A percentile compares a stretch with the other conserved stretches of the same genome.
phyloP scores from a whole-genome alignment of 2,888 invertebrate species.

The Oscheius sp. region DNA sequence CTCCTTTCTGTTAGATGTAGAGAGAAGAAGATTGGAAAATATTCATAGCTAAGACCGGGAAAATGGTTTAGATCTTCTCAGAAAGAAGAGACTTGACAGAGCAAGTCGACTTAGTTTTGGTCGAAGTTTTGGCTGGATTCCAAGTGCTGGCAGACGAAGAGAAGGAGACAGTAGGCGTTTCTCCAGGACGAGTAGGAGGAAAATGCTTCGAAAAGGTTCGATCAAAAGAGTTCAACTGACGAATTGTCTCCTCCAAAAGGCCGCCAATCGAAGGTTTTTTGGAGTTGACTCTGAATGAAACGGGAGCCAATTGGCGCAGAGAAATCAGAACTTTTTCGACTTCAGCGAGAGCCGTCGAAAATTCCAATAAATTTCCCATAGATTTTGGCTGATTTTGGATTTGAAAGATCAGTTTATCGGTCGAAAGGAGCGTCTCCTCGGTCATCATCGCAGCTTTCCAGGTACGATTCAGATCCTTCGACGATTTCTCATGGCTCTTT shows the following conservation, averaged over 20 bases:
- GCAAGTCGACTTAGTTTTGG: background rate
- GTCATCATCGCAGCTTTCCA: background rate
- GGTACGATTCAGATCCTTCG: background rate
- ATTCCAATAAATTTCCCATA: no score
- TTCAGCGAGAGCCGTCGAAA: no score
- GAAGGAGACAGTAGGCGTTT: background rate
- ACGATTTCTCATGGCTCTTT: background rate
- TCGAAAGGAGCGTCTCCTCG: background rate
- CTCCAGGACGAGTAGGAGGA: background rate
- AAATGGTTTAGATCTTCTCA: no score
- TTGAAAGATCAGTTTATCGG: background rate
- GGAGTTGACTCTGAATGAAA: background rate
- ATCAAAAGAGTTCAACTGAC: background rate
- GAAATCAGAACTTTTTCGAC: background rate
- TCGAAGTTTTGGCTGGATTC: background rate
- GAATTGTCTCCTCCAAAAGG: background rate
- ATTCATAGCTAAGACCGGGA: no score
- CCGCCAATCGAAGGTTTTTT: background rate
- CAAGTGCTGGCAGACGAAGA: background rate
- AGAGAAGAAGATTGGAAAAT: no score
- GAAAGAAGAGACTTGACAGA: no score
- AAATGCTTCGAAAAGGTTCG: background rate
- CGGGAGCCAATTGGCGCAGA: background rate
- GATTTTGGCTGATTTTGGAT: background rate
- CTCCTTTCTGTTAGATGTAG: no score